Percentiles rank a stretch among this genome's conserved stretches.
Conservation (phyloP, 2,797 vertebrate species). For the Coranthus polyacanthus region DNA sequence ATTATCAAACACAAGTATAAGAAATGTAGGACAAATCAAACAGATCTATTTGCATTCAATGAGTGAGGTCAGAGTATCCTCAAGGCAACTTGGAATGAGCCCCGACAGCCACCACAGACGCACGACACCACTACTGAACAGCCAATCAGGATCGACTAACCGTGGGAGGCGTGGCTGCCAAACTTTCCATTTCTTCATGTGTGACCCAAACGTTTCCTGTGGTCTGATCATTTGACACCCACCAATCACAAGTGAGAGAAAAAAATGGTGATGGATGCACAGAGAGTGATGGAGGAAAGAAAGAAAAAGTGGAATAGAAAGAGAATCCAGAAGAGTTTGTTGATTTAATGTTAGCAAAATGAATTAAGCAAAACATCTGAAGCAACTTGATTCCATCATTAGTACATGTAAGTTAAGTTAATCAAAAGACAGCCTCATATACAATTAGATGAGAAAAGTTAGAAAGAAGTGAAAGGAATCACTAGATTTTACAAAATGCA, state of each 20-base stretch:
- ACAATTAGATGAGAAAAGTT: constrained; percentile 28
- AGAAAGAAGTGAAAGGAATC: not conserved
- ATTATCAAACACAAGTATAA: not conserved
- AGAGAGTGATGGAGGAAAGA: constrained; percentile 40
- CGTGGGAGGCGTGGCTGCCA: constrained; percentile 95
- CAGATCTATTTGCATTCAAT: not conserved
- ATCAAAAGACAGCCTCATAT: constrained; percentile 41
- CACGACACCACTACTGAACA: constrained; percentile 35
- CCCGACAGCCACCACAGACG: constrained; percentile 67
- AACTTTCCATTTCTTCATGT: constrained; percentile 99
- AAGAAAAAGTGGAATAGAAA: constrained; percentile 80
- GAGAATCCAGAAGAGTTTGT: constrained; percentile 81
- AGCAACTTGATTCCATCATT: constrained; percentile 10
- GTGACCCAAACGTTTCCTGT: constrained; percentile 99
- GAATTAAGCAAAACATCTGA: constrained; percentile 17
- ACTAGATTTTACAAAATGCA: not conserved
- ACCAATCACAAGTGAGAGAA: constrained; percentile 65
- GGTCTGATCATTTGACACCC: constrained; percentile 86
- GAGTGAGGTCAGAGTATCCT: not conserved
- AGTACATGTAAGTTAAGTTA: constrained; percentile 55
- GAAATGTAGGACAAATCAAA: not conserved
- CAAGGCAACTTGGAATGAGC: constrained; percentile 61
- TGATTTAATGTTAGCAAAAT: constrained; percentile 48
- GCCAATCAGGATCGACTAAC: constrained; percentile 87
- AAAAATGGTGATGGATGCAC: constrained; percentile 12